Evolutionary conservation across 2,113 vertebrate genomes (phyloP).

Genomic region (Peucedramus taeniatus): DNA sequence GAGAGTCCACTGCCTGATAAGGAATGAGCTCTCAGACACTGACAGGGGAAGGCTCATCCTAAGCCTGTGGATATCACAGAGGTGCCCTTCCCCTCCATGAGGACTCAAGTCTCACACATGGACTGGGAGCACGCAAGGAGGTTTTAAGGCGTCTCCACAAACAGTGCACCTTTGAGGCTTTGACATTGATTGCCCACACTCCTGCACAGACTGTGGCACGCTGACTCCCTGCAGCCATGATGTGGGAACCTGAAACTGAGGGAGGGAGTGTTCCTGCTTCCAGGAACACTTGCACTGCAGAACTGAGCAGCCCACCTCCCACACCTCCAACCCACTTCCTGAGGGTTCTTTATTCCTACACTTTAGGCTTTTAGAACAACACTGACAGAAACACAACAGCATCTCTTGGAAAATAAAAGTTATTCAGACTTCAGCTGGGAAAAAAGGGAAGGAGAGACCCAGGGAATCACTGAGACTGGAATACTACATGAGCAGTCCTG

Average conservation of each 20-base stretch:
- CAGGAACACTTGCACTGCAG: background rate
- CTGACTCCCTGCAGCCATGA: background rate
- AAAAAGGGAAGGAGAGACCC: background rate
- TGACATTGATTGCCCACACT: background rate
- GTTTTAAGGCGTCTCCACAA: background rate
- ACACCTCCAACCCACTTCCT: background rate
- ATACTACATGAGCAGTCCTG: background rate
- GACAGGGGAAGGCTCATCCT: background rate
- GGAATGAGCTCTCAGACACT: background rate
- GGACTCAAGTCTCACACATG: background rate
- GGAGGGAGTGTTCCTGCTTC: background rate
- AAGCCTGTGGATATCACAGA: background rate
- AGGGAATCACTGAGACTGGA: background rate
- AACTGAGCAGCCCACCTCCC: background rate
- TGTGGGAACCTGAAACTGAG: background rate
- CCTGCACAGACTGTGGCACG: background rate
- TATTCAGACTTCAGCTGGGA: background rate
- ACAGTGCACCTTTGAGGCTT: background rate
- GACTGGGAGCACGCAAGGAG: accelerated
- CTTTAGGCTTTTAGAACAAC: background rate
- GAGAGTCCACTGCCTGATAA: background rate
- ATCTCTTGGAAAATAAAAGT: background rate
- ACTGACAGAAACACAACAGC: background rate
- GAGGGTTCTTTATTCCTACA: background rate
- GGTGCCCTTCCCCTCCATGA: background rate